phyloP scores from a whole-genome alignment of 2,888 invertebrate genomes.

The Standfussiana lucernea region DNA sequence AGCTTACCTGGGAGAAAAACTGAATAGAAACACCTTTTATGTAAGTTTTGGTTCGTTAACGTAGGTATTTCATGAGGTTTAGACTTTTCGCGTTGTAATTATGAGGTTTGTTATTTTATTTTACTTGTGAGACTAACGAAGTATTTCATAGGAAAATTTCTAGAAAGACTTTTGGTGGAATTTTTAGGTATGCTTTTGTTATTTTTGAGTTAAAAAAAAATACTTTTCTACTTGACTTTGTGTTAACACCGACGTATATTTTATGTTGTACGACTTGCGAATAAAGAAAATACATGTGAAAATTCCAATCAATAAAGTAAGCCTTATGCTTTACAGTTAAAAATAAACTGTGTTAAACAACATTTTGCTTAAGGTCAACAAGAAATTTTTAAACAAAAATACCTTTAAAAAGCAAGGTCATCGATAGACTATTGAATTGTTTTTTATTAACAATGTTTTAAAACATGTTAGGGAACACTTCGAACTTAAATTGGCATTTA shows the following conservation, averaged over 20 bases:
- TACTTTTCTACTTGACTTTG: background rate
- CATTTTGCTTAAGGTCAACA: background rate
- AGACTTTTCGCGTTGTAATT: constrained; percentile 36
- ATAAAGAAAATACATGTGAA: background rate
- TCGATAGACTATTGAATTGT: constrained; percentile 6
- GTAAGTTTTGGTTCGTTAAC: constrained; percentile 61
- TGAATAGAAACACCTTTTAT: constrained; percentile 63
- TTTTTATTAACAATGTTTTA: constrained; percentile 30
- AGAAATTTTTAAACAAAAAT: background rate
- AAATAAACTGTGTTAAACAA: background rate
- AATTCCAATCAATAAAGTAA: background rate
- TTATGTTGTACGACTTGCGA: background rate
- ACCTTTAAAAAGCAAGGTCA: background rate
- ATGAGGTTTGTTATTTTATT: constrained; percentile 29
- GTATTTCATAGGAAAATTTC: constrained; percentile 23
- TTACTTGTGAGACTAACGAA: constrained; percentile 34
- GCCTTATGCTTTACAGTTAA: background rate
- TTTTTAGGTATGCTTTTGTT: background rate
- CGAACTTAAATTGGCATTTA: constrained; percentile 52
- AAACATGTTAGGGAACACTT: constrained; percentile 37
- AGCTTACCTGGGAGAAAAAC: constrained; percentile 59
- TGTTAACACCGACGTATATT: background rate
- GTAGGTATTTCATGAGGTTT: constrained; percentile 41
- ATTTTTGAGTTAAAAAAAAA: background rate
- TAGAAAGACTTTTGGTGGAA: background rate